These are phyloP conservation scores for Isurus oxyrinchus DNA, from an alignment of 2,113 vertebrate genomes.

Conservation along the genomic window DNA sequence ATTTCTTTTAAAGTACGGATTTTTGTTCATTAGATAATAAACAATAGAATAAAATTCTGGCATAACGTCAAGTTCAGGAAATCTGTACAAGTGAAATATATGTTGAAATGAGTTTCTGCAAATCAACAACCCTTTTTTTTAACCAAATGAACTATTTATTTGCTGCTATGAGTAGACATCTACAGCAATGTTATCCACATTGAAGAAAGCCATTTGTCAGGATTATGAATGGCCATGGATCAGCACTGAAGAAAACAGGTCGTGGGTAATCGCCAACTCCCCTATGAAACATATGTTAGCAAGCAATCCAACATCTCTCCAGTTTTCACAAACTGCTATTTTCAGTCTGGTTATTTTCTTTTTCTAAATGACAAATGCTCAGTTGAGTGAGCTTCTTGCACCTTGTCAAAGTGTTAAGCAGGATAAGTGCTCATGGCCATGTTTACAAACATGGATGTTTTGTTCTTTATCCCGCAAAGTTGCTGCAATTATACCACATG, in stretches of 20 bases:
- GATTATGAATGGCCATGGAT: background rate
- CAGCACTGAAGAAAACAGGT: background rate
- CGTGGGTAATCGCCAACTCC: background rate
- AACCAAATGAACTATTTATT: background rate
- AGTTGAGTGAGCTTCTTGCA: background rate
- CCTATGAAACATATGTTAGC: background rate
- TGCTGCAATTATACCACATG: background rate
- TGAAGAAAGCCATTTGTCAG: background rate
- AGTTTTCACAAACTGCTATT: background rate
- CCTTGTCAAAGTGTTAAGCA: background rate
- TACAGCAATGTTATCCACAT: background rate
- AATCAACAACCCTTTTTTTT: background rate
- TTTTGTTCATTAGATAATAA: background rate
- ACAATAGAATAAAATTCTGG: background rate
- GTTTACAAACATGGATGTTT: background rate
- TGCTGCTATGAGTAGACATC: background rate
- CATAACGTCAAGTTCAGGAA: background rate
- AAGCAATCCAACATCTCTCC: background rate
- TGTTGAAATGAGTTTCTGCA: background rate
- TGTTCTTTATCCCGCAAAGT: background rate
- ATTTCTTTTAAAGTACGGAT: background rate
- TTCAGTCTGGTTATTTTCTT: background rate
- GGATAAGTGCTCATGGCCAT: background rate
- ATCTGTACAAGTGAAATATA: background rate
- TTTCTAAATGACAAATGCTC: background rate